Evolutionary conservation across 2,888 invertebrate species (phyloP), one percentile per base, ranked within the genome.

Genomic region (Colostygia pectinataria): DNA sequence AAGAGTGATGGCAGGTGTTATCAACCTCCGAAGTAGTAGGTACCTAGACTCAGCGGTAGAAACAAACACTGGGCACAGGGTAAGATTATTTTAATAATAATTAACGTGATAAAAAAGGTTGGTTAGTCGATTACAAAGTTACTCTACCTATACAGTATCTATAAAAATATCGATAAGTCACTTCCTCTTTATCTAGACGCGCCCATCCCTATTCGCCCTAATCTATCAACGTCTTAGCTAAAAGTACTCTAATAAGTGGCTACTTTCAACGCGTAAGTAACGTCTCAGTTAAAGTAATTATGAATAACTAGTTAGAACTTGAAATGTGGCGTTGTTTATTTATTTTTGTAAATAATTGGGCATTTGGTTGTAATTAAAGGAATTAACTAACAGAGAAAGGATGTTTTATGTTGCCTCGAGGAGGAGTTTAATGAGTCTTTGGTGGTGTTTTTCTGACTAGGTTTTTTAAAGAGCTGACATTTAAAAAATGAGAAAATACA

Each of bases 251-350:
- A 84, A 85, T 78, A 77, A 51, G 37, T 44, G 27, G 73, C 76
- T 75, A 85, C 73, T 84, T 85, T 83, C 82, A 83, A 71, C 79
- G 71, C 64, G 78, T 77, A 80, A 81, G 77, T 84, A 80, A 88
- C 88, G 85, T 88, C 89, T 89, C 70, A 83, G 84, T 89, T 86
- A 83, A 80, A 76, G 80, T 83, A 86, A 87, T 87, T 88, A 86
- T 82, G 85, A 85, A 80, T 83, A 83, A 87, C 81, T 83, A 82
- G 75, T 82, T 71, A 69, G 68, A 72, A 67, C 63, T 74, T 55
- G 68, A 67, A 72, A 69, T 71, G 68, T 80, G 80, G 78, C 77
- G 67, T 81, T 74, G 23, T 28, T 34, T 53, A 45, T 57, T 54
- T 58, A 50, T 80, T 77, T 77, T 79, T 75, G 71, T 70, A 76